These are phyloP conservation scores for Mystacornis crossleyi DNA, from an alignment of 2,113 vertebrate species.

Conservation along the genomic window DNA sequence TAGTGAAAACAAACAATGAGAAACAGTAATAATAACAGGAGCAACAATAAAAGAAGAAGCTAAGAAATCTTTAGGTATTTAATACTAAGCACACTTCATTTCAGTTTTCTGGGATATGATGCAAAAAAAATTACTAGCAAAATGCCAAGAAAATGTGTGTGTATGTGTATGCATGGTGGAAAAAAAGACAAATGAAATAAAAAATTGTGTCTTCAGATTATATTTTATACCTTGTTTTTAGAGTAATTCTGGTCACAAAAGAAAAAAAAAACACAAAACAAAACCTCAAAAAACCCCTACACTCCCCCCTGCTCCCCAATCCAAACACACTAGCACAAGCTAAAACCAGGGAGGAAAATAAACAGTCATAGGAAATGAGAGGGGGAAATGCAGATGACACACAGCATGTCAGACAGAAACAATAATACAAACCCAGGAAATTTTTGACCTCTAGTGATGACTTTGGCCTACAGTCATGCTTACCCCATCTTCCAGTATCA, in stretches of 20 bases:
- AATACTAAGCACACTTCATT: background rate
- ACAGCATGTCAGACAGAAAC: constrained; percentile 22
- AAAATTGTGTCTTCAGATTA: background rate
- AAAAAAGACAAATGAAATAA: background rate
- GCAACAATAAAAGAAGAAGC: background rate
- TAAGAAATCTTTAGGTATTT: background rate
- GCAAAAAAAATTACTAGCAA: background rate
- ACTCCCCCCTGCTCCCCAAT: background rate
- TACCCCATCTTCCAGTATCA: background rate
- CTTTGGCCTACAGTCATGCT: background rate
- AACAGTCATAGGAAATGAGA: constrained; percentile 44
- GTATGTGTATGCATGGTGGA: too few relatives aligned
- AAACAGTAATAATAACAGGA: background rate
- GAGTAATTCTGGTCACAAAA: background rate
- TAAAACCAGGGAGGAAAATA: constrained; percentile 15
- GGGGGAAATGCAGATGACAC: constrained; percentile 1
- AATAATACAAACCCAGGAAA: constrained; percentile 50
- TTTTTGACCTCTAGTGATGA: background rate
- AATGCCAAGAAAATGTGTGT: background rate
- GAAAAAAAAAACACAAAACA: too few relatives aligned
- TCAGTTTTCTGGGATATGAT: background rate
- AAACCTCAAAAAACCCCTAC: background rate
- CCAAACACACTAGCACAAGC: background rate
- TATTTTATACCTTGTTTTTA: background rate
- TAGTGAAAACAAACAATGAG: background rate